Percentiles rank a stretch among this genome's conserved stretches.
These are phyloP conservation scores for Apoderus coryli DNA, from an alignment of 2,888 invertebrate species.

Conservation along the genomic window DNA sequence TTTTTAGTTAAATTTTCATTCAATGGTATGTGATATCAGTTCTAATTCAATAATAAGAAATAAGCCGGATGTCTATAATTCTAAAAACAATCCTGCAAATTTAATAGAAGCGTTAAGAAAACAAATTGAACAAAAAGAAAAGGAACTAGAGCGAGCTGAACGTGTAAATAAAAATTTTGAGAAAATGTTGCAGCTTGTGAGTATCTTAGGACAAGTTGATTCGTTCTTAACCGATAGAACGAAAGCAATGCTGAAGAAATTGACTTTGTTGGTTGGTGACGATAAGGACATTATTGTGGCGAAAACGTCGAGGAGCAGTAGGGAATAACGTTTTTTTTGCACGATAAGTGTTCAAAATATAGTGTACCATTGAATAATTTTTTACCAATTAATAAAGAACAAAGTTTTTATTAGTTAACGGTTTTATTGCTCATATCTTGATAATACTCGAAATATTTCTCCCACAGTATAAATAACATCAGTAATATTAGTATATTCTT, in stretches of 20 bases:
- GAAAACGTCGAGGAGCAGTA: conserved; percentile 37
- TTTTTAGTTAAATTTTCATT: no score
- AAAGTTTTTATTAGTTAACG: no score
- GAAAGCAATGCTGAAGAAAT: conserved; percentile 31
- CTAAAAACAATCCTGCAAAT: conserved; percentile 16
- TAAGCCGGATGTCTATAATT: conserved; percentile 12
- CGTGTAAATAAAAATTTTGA: conserved; percentile 34
- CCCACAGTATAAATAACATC: no score
- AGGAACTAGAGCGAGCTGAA: conserved; percentile 28
- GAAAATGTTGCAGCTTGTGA: conserved; percentile 35
- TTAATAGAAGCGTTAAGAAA: conserved; percentile 22
- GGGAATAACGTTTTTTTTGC: no score
- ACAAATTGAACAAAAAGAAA: conserved; percentile 25
- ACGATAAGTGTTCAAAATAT: no score
- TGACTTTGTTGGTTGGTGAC: conserved; percentile 32
- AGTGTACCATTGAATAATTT: no score
- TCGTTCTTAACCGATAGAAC: conserved; percentile 35
- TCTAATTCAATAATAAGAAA: conserved; percentile 16
- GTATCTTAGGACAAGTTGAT: conserved; percentile 37
- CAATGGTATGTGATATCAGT: conserved; percentile 16
- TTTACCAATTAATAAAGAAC: no score
- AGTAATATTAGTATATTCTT: no score
- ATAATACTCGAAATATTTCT: no score
- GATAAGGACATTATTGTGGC: conserved; percentile 32
- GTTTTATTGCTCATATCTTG: conserved; percentile 6